Conservation (phyloP, 2,888 invertebrate species). For the Chirona hameri region DNA sequence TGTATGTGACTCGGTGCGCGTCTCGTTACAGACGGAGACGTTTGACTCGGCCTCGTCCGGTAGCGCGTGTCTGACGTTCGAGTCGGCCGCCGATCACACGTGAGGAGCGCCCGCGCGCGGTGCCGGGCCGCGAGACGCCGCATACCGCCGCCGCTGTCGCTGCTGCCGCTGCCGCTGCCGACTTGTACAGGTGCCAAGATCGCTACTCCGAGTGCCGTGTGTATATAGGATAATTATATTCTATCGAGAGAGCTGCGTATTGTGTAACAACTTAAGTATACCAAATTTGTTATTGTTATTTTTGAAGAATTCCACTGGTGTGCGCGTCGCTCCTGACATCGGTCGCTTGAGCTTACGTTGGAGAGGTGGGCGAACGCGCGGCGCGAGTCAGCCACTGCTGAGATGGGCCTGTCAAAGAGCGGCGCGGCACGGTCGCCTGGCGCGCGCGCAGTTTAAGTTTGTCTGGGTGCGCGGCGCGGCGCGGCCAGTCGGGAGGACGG, state of each 20-base stretch:
- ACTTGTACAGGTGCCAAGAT: neutral
- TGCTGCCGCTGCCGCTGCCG: neutral
- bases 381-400: neutral
- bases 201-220: neutral
- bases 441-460: neutral
- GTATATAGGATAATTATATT: slow-evolving; percentile 27
- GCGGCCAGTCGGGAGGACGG: neutral
- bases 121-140: neutral
- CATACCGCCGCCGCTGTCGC: neutral
- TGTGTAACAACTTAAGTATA: slow-evolving; percentile 28
- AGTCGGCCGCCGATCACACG: slow-evolving; percentile 25
- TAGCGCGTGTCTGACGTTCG: slow-evolving; percentile 25
- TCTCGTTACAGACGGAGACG: neutral
- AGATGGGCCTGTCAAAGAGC: neutral
- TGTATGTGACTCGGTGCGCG: neutral
- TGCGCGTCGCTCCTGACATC: neutral
- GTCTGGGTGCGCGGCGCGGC: neutral
- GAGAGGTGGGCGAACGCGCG: neutral
- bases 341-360: slow-evolving; percentile 26
- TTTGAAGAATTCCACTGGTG: slow-evolving; percentile 26
- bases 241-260: neutral
- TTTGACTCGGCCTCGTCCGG: slow-evolving; percentile 9
- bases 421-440: neutral
- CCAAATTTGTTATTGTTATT: slow-evolving; percentile 29
- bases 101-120: neutral